Evolutionary conservation across 1,140 invertebrate genomes (phyloP).

Genomic region (Bombyx mori): DNA sequence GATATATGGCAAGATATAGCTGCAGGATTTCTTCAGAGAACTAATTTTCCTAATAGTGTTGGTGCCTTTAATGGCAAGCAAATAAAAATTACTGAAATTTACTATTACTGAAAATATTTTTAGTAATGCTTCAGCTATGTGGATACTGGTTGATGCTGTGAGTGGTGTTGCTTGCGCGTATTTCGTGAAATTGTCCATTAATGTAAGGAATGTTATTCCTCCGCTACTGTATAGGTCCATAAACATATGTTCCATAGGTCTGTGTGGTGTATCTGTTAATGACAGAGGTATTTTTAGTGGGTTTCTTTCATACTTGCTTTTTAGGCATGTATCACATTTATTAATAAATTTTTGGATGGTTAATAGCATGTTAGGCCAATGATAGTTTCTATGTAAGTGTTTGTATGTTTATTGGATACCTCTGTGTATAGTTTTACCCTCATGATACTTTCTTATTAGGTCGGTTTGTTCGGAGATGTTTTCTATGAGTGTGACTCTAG

Average conservation of each 20-base stretch:
- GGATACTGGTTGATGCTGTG: conserved; percentile 16
- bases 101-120: conserved; percentile 16
- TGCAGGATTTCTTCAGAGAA: conserved; percentile 12
- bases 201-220: conserved; percentile 5
- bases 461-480: background rate
- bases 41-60: conserved; percentile 22
- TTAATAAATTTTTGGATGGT: conserved; percentile 9
- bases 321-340: background rate
- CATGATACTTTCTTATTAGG: conserved; percentile 12
- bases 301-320: conserved; percentile 8
- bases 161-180: conserved; percentile 9
- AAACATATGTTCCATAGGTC: conserved; percentile 9
- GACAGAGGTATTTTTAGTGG: conserved; percentile 5
- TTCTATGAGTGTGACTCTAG: conserved; percentile 11
- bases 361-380: conserved; percentile 8
- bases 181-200: conserved; percentile 3
- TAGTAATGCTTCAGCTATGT: conserved; percentile 21
- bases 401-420: conserved; percentile 24
- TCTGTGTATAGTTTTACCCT: conserved; percentile 69
- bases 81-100: background rate
- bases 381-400: conserved; percentile 5
- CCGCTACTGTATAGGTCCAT: conserved; percentile 5
- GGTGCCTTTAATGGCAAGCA: conserved; percentile 18
- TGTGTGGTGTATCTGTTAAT: conserved; percentile 7
- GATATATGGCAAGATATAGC: background rate